Evolutionary conservation across 2,113 vertebrate species (phyloP).

Genomic region (Dromas ardeola): DNA sequence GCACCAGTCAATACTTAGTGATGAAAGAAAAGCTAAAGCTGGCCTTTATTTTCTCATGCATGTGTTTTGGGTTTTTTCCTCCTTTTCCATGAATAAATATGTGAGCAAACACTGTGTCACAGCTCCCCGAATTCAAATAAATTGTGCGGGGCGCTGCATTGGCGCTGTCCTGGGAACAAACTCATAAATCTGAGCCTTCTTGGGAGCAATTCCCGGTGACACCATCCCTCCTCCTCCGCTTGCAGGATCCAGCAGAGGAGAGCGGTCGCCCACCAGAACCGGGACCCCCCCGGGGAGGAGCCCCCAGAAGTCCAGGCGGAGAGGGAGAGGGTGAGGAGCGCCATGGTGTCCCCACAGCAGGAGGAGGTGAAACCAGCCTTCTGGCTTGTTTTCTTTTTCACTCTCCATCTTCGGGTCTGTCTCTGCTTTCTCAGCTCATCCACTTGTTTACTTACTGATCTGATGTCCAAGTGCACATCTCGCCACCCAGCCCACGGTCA

Average conservation of each 20-base stretch:
- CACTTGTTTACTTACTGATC: not conserved
- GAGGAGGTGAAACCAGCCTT: slow-evolving; percentile 73
- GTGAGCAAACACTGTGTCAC: not conserved
- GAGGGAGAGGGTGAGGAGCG: slow-evolving; percentile 73
- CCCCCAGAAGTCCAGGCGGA: slow-evolving; percentile 85
- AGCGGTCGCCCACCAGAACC: slow-evolving; percentile 58
- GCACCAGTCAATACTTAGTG: not conserved
- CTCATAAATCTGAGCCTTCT: not conserved
- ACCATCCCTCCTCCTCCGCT: not conserved
- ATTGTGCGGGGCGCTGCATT: fast-evolving
- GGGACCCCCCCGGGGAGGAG: slow-evolving; percentile 77
- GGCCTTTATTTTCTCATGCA: not conserved
- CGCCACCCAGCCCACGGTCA: fast-evolving
- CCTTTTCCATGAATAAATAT: not conserved
- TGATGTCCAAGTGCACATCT: not conserved
- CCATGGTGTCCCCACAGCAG: slow-evolving; percentile 44
- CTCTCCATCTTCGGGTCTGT: not conserved
- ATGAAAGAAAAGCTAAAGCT: not conserved
- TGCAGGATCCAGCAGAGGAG: slow-evolving; percentile 1
- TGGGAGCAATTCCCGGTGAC: not conserved
- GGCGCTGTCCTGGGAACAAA: not conserved
- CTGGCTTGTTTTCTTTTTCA: fast-evolving
- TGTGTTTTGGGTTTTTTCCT: no score
- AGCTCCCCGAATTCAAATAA: not conserved
- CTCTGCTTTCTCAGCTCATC: not conserved